These are phyloP conservation scores for Psylliodes chrysocephalus DNA, from an alignment of 2,888 invertebrate genomes.

Conservation along the genomic window DNA sequence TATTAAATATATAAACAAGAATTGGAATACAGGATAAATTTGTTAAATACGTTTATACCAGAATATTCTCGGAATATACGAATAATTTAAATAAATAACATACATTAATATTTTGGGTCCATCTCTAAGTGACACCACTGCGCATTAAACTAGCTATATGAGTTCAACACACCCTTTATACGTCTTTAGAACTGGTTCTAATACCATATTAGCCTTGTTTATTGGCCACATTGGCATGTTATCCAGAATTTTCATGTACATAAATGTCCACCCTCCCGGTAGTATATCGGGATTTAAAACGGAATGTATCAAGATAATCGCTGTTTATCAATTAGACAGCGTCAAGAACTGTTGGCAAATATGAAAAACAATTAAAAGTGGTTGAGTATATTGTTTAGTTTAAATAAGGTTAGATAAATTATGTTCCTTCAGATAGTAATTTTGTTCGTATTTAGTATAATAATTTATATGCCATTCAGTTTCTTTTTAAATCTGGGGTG, in stretches of 20 bases:
- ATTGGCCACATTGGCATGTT: conserved; percentile 46
- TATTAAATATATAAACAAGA: no score
- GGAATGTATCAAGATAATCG: conserved; percentile 20
- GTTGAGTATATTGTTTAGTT: no score
- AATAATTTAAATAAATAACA: no score
- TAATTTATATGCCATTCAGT: no score
- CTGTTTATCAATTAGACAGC: conserved; percentile 21
- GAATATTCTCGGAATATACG: no score
- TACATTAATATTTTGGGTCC: no score
- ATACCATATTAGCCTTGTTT: conserved; percentile 48
- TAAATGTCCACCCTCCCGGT: conserved; percentile 44
- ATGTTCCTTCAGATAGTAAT: no score
- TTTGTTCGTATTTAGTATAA: no score
- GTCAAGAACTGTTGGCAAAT: neutral
- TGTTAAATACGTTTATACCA: no score
- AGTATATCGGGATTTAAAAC: conserved; percentile 40
- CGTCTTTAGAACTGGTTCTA: conserved; percentile 42
- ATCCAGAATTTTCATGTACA: conserved; percentile 44
- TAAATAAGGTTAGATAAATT: no score
- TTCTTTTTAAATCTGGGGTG: no score
- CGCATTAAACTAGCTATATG: neutral
- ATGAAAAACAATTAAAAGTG: neutral
- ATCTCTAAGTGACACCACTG: conserved; percentile 7
- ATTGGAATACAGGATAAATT: no score
- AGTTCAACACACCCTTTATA: conserved; percentile 49